Evolutionary conservation across 1,140 invertebrate species (phyloP).

Genomic region (Belonocnema kinseyi): DNA sequence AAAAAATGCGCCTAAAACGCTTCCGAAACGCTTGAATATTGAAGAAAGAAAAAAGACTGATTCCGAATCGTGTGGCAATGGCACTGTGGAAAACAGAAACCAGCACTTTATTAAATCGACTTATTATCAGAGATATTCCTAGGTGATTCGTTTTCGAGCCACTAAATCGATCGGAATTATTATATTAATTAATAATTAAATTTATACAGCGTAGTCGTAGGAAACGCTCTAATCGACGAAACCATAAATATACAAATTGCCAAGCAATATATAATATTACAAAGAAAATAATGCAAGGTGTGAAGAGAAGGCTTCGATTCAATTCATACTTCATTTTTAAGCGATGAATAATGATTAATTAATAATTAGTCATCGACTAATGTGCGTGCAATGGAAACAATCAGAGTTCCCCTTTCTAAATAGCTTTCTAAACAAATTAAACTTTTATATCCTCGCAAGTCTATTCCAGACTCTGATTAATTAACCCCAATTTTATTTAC

Average conservation of each 20-base stretch:
- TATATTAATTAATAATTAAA: conserved; percentile 21
- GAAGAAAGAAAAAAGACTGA: not conserved
- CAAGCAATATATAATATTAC: conserved; percentile 25
- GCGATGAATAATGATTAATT: conserved; percentile 15
- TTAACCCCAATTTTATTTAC: not conserved
- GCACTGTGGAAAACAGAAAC: conserved; percentile 18
- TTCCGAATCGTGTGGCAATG: conserved; percentile 16
- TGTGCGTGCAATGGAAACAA: conserved; percentile 13
- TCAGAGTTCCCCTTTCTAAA: not conserved
- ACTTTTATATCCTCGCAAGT: not conserved
- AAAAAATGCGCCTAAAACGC: too few relatives aligned
- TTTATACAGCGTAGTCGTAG: conserved; percentile 27
- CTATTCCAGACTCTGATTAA: not conserved
- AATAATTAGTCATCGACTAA: conserved; percentile 11
- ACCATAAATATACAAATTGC: not conserved
- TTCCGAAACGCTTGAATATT: too few relatives aligned
- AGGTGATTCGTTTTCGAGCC: conserved; percentile 29
- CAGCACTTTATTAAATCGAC: conserved; percentile 31
- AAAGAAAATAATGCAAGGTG: conserved; percentile 18
- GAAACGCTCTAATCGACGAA: conserved; percentile 19
- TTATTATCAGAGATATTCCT: conserved; percentile 24
- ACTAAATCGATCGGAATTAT: conserved; percentile 23
- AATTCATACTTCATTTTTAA: conserved; percentile 10
- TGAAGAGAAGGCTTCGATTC: conserved; percentile 18
- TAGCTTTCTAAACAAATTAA: conserved; percentile 8